Evolutionary conservation across 2,113 vertebrate species (phyloP).

Genomic region (Ploceus nigricollis): DNA sequence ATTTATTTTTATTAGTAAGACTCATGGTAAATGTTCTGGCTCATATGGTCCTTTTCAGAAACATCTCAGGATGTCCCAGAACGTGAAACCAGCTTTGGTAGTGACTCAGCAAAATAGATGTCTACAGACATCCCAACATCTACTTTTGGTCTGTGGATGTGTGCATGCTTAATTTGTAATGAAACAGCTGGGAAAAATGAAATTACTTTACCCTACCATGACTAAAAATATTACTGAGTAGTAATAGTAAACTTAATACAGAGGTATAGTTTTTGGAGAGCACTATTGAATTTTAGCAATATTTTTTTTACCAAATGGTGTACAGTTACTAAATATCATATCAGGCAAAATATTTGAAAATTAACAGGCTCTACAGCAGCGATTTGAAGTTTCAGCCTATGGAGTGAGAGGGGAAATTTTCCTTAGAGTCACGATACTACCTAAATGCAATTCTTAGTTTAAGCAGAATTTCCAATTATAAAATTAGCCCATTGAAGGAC

Average conservation of each 20-base stretch:
- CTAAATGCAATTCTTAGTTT: background rate
- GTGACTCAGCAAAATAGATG: background rate
- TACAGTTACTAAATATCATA: background rate
- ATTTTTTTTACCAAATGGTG: background rate
- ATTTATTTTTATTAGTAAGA: constrained; percentile 55
- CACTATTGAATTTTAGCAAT: background rate
- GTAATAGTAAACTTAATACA: background rate
- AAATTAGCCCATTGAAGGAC: background rate
- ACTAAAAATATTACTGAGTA: background rate
- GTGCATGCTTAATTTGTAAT: background rate
- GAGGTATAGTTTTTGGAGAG: background rate
- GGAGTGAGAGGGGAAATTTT: background rate
- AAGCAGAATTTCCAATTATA: background rate
- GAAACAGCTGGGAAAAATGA: background rate
- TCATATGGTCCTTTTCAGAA: constrained; percentile 45
- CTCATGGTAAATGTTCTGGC: constrained; percentile 36
- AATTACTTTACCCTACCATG: background rate
- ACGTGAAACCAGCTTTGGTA: background rate
- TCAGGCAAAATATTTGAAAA: background rate
- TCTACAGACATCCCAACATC: background rate
- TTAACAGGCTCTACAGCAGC: background rate
- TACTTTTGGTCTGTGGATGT: background rate
- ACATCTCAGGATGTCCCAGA: background rate
- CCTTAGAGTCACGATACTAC: background rate
- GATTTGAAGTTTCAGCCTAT: background rate